Base-by-base conservation (phyloP, 2,888 invertebrate genomes). In the Argyra leucocephala region DNA sequence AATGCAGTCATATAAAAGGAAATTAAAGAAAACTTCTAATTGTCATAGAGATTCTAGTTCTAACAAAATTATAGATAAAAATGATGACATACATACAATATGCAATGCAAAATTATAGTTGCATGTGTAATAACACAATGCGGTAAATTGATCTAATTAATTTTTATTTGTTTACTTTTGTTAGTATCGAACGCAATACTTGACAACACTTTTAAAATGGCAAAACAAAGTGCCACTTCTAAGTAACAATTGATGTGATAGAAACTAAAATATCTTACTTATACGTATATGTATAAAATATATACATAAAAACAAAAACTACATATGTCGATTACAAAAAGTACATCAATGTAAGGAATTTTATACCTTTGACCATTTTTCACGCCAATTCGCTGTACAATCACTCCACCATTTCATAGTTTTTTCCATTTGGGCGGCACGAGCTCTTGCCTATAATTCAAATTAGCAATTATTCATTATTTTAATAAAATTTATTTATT, bases 401-500 rank as follows among this genome's bases (percentile, higher is more conserved):
- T 97, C 97, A 64, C 92, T 96, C 97, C 90, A 98, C 97, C 97
- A 98, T 67, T 96, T 84, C 96, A 98, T 97, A 0, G 97, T 98
- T 80, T 97, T 97, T 78, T 98, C 98, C 98, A 98, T 98, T 80
- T 98, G 97, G 0, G 95, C 90, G 21, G 96, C 95, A 69, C 97
- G 82, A 4, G 95, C 94, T 70, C 95, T 83, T 0, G 96, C 95
- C 48, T 48, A 18, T 2, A 48, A 48, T 3, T 18, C 2, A 1
- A n/a, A 18, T 12, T 2, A 48, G 18, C 12, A 15, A 48, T 48
- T 15, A 37, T 15, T 31, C 5, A 31, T 5, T 31, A 31, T 31
- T 7, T 31, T 26, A 26, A 26, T 9, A 37, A 48, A 48, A 18
- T 48, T 5, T 48, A 31, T 10, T 31, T 31, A n/a, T 31, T 31